Conservation (phyloP, 2,888 invertebrate genomes). For the Orthosia incerta region DNA sequence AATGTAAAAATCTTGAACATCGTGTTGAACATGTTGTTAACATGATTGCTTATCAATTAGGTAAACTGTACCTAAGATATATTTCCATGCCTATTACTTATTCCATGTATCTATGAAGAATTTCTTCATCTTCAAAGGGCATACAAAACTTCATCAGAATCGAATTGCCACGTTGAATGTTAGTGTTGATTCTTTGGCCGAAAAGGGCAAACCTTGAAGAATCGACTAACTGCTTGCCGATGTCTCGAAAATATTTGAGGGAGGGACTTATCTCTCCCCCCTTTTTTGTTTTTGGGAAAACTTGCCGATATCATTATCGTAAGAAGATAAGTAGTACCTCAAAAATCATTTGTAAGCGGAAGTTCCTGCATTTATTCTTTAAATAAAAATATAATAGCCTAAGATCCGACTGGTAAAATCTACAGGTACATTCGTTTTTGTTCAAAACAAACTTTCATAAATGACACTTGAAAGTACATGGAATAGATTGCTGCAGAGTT, state of each 20-base stretch:
- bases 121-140: not conserved
- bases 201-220: not conserved
- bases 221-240: too few species aligned
- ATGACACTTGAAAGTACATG: too few species aligned
- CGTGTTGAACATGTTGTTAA: conserved; percentile 12
- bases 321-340: not conserved
- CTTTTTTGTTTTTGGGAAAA: not conserved
- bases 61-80: not conserved
- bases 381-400: too few species aligned
- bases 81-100: not conserved
- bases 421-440: too few species aligned
- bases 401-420: too few species aligned
- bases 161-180: not conserved
- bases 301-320: not conserved
- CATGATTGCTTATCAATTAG: conserved; percentile 25
- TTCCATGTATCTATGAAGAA: not conserved
- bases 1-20: conserved; percentile 37
- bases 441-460: too few species aligned
- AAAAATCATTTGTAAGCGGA: not conserved
- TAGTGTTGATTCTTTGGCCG: not conserved
- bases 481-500: too few species aligned
- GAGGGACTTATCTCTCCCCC: too few species aligned
- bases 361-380: not conserved
- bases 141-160: not conserved
- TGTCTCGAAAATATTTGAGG: too few species aligned